These are phyloP conservation scores for Trachythela sp. DNA, from an alignment of 64 coral and sea anemone genomes.

Conservation along the genomic window DNA sequence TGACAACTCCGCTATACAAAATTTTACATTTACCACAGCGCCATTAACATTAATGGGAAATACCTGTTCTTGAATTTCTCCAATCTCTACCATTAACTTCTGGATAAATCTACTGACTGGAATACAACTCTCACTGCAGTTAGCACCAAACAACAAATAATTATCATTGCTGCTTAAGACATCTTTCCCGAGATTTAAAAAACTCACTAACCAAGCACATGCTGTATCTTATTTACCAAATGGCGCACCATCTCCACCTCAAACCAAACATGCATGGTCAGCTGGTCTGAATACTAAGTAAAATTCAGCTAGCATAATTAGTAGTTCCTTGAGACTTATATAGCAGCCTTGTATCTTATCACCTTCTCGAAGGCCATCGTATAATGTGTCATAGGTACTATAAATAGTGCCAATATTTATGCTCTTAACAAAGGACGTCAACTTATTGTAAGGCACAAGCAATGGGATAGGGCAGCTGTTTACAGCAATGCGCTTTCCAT, in stretches of 20 bases:
- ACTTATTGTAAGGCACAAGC: constrained; percentile 4
- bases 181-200: neutral
- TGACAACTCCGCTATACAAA: neutral
- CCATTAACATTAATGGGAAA: neutral
- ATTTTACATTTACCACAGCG: neutral
- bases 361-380: neutral
- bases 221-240: neutral
- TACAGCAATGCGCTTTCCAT: neutral
- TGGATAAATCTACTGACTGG: neutral
- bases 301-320: constrained; percentile 16
- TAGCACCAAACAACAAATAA: constrained; percentile 6
- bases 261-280: neutral
- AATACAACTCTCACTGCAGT: neutral
- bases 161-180: constrained; percentile 1
- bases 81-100: neutral
- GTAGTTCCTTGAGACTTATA: constrained; percentile 1
- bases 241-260: neutral
- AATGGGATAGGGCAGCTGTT: constrained; percentile 2
- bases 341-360: constrained; percentile 14
- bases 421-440: neutral
- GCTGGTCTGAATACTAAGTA: neutral
- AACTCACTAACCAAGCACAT: neutral
- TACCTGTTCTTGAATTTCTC: neutral
- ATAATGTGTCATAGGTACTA: neutral
- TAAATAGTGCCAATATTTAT: neutral